Conservation (phyloP, 2,113 vertebrate genomes). For the Rhineura floridana region DNA sequence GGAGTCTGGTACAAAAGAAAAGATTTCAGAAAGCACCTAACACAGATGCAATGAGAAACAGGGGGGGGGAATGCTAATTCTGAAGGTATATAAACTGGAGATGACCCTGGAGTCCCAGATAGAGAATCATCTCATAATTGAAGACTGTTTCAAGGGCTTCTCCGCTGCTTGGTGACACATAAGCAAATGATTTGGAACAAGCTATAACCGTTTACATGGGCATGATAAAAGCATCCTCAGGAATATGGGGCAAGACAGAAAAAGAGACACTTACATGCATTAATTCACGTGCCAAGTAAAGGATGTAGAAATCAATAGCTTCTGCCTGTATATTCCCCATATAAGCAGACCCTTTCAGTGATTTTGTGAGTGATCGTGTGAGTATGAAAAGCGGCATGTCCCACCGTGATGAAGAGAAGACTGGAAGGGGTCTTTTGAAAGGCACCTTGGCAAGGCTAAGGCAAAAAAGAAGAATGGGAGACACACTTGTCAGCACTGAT, state of each 20-base stretch:
- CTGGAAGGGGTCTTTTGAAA: neutral
- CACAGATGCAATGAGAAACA: neutral
- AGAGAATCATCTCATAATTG: neutral
- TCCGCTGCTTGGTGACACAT: constrained; percentile 11
- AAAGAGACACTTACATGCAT: neutral
- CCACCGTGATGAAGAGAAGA: neutral
- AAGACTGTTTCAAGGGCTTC: constrained; percentile 8
- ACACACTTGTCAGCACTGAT: neutral
- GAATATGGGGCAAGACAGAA: constrained; percentile 1
- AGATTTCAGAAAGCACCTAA: neutral
- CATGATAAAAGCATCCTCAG: constrained; percentile 14
- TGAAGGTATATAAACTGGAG: neutral
- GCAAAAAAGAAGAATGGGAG: neutral
- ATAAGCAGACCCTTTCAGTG: constrained; percentile 1
- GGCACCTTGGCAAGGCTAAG: neutral
- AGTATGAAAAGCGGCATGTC: neutral
- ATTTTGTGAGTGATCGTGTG: neutral
- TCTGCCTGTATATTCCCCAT: constrained; percentile 1
- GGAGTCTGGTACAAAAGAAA: neutral
- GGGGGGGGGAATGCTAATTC: neutral
- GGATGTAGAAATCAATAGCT: constrained; percentile 19
- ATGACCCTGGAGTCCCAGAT: constrained; percentile 11
- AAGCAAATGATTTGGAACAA: constrained; percentile 24
- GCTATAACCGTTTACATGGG: neutral
- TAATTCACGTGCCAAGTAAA: constrained; percentile 12